Conservation (phyloP, 1,140 invertebrate genomes). For the Mylabris phalerata region DNA sequence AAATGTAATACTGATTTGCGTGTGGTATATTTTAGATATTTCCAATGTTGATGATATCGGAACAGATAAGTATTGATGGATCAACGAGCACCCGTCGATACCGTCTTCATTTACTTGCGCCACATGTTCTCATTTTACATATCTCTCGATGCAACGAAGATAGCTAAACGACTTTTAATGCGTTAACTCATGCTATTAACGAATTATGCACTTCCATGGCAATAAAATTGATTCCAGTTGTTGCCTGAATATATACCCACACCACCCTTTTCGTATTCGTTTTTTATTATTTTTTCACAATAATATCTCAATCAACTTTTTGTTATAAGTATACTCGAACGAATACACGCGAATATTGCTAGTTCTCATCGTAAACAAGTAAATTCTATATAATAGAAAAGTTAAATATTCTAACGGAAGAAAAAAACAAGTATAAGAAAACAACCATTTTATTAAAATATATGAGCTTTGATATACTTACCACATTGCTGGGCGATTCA, state of each 20-base stretch:
- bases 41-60: slow-evolving; percentile 22
- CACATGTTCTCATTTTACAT: slow-evolving; percentile 37
- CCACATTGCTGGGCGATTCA: slow-evolving; percentile 10
- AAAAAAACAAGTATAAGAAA: too few species aligned
- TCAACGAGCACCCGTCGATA: slow-evolving; percentile 26
- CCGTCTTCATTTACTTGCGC: slow-evolving; percentile 41
- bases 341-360: slow-evolving; percentile 25
- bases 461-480: slow-evolving; percentile 8
- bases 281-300: background rate
- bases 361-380: slow-evolving; percentile 26
- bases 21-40: slow-evolving; percentile 12
- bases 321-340: background rate
- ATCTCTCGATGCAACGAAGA: slow-evolving; percentile 34
- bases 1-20: slow-evolving; percentile 2
- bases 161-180: slow-evolving; percentile 36
- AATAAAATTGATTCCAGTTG: slow-evolving; percentile 20
- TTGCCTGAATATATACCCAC: slow-evolving; percentile 1
- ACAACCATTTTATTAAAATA: slow-evolving; percentile 22
- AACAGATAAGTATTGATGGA: slow-evolving; percentile 24
- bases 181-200: slow-evolving; percentile 35
- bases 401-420: too few species aligned
- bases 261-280: too few species aligned
- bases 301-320: slow-evolving; percentile 31
- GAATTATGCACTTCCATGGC: slow-evolving; percentile 25
- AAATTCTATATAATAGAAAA: slow-evolving; percentile 15